Evolutionary conservation across 2,888 invertebrate species (phyloP).

Genomic region (Cosmopolites sordidus): DNA sequence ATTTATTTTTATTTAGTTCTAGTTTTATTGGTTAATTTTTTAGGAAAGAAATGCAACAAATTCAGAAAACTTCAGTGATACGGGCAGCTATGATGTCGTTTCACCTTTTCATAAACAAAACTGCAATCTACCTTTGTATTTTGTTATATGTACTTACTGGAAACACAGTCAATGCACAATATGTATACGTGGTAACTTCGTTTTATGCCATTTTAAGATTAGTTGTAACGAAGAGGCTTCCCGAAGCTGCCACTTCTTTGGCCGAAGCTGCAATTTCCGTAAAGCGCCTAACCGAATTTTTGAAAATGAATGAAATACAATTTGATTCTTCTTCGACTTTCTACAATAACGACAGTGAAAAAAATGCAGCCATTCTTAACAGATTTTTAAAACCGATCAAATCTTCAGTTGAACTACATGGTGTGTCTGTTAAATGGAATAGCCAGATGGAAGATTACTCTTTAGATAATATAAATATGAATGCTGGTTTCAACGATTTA

Average conservation of each 20-base stretch:
- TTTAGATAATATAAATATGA: constrained; percentile 60
- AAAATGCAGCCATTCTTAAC: neutral
- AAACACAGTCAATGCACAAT: constrained; percentile 52
- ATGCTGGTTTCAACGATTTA: constrained; percentile 57
- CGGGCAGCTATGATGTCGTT: constrained; percentile 60
- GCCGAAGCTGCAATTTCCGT: constrained; percentile 55
- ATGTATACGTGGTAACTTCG: constrained; percentile 70
- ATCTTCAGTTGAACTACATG: constrained; percentile 19
- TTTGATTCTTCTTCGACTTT: constrained; percentile 3
- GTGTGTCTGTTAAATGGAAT: constrained; percentile 66
- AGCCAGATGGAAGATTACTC: constrained; percentile 37
- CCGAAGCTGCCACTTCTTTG: constrained; percentile 58
- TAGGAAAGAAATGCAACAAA: constrained; percentile 65
- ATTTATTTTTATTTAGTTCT: constrained; percentile 3
- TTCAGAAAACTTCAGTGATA: constrained; percentile 60
- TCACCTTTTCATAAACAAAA: constrained; percentile 74
- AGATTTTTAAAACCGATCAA: constrained; percentile 18
- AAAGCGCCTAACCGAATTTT: constrained; percentile 54
- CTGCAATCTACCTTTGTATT: constrained; percentile 78
- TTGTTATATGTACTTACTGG: constrained; percentile 69
- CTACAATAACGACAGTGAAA: neutral
- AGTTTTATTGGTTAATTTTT: constrained; percentile 35
- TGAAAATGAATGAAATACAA: constrained; percentile 41
- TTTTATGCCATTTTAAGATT: constrained; percentile 69
- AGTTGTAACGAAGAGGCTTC: constrained; percentile 61